These are phyloP conservation scores for Mico argentatus DNA, from an alignment of 2,797 vertebrate species.

Conservation along the genomic window DNA sequence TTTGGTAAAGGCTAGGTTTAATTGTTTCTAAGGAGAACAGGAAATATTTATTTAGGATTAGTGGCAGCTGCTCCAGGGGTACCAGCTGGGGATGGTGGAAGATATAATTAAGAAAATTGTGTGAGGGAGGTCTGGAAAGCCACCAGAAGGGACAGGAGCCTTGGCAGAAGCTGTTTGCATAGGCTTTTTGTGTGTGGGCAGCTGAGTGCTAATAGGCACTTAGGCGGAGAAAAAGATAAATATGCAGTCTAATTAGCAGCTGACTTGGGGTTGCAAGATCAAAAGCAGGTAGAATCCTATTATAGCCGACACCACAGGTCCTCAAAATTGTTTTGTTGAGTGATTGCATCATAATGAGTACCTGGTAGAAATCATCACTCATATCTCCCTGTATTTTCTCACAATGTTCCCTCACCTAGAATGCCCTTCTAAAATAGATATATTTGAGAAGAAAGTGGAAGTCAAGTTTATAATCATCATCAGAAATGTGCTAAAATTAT, in stretches of 20 bases:
- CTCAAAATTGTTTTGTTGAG: constrained; percentile 52
- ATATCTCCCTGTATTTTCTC: background rate
- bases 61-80: constrained; percentile 76
- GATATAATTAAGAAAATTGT: constrained; percentile 82
- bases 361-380: constrained; percentile 6
- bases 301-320: constrained; percentile 44
- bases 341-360: constrained; percentile 43
- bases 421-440: background rate
- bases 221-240: constrained; percentile 67
- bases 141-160: constrained; percentile 68
- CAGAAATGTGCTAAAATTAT: background rate
- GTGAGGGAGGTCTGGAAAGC: constrained; percentile 78
- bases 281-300: constrained; percentile 63
- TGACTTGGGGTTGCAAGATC: constrained; percentile 62
- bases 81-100: constrained; percentile 77
- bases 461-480: background rate
- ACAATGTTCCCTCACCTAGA: background rate
- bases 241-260: constrained; percentile 65
- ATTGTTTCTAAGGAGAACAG: constrained; percentile 80
- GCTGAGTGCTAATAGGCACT: constrained; percentile 44
- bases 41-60: constrained; percentile 86
- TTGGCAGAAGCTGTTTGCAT: constrained; percentile 66
- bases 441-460: background rate
- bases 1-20: constrained; percentile 53
- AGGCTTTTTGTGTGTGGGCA: constrained; percentile 51